A percentile compares a stretch with the other conserved stretches of the same genome.
Evolutionary conservation across 1,140 invertebrate species (phyloP).

Genomic region (Pomacea maculata): DNA sequence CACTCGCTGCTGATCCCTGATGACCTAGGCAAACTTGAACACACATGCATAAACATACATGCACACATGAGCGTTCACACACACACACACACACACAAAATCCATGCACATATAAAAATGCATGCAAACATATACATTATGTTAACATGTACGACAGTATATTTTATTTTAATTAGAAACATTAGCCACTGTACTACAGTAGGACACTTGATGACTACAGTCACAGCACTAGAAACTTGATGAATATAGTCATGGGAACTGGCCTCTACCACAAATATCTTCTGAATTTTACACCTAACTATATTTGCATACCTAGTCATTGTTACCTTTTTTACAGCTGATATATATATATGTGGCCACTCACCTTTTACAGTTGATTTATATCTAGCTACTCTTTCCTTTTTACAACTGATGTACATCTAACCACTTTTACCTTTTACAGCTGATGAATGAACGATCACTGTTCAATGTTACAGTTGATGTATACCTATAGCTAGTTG

Average conservation of each 20-base stretch:
- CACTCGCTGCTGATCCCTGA: constrained; percentile 25
- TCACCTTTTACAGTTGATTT: too few species aligned
- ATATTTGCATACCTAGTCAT: constrained; percentile 3
- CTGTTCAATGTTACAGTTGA: too few species aligned
- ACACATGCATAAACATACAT: constrained; percentile 6
- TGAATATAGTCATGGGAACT: neutral
- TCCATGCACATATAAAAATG: neutral
- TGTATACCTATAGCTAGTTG: too few species aligned
- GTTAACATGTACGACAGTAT: neutral
- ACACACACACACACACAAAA: neutral
- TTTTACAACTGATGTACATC: too few species aligned
- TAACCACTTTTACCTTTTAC: too few species aligned
- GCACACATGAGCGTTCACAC: neutral
- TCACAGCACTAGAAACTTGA: neutral
- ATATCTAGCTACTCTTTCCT: too few species aligned
- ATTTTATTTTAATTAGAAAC: neutral
- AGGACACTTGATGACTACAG: too few species aligned
- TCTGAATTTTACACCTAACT: neutral
- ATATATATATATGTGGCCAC: too few species aligned
- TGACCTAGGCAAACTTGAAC: constrained; percentile 14
- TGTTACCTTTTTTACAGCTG: neutral
- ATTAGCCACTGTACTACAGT: too few species aligned
- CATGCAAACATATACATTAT: neutral
- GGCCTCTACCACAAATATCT: neutral
- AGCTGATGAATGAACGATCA: neutral